phyloP scores from a whole-genome alignment of 2,797 vertebrate genomes.

The Bucorvus abyssinicus region DNA sequence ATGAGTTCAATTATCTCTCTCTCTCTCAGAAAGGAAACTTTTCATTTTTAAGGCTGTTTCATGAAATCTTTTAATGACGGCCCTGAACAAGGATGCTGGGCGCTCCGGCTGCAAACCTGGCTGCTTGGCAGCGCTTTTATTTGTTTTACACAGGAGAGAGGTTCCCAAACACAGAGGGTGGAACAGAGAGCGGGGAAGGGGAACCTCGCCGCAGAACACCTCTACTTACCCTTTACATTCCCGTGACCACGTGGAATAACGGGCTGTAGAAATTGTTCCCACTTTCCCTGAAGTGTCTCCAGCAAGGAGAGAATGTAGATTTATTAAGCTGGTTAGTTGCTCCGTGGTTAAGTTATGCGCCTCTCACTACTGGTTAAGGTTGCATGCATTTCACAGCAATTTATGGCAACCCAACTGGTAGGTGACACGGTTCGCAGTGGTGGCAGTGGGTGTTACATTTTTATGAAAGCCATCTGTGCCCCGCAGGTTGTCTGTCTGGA shows the following conservation, averaged over 20 bases:
- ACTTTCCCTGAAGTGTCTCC: neutral
- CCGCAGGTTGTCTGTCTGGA: slow-evolving; percentile 39
- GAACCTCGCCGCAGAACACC: neutral
- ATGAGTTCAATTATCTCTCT: slow-evolving; percentile 80
- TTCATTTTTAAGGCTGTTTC: slow-evolving; percentile 71
- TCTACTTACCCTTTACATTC: neutral
- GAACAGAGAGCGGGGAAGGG: neutral
- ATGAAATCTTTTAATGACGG: slow-evolving; percentile 50
- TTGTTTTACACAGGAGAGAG: slow-evolving; percentile 6
- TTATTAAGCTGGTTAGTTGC: slow-evolving; percentile 26
- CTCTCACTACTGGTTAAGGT: slow-evolving; percentile 8
- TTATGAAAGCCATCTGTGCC: slow-evolving; percentile 28
- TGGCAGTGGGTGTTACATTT: slow-evolving; percentile 5
- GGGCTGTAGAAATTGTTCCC: neutral
- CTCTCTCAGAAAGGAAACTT: slow-evolving; percentile 72
- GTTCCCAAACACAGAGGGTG: neutral
- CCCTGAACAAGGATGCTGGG: slow-evolving; percentile 24
- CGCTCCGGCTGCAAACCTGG: neutral
- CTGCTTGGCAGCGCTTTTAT: slow-evolving; percentile 1
- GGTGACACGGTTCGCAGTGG: neutral
- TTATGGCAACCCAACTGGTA: slow-evolving; percentile 19
- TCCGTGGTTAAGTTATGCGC: neutral
- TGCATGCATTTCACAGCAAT: slow-evolving; percentile 33
- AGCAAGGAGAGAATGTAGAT: slow-evolving; percentile 11
- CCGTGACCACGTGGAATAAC: neutral